A percentile compares a stretch with the other conserved stretches of the same genome.
These are phyloP conservation scores for Cylindroiulus punctatus DNA, from an alignment of 2,888 invertebrate genomes.

Conservation along the genomic window DNA sequence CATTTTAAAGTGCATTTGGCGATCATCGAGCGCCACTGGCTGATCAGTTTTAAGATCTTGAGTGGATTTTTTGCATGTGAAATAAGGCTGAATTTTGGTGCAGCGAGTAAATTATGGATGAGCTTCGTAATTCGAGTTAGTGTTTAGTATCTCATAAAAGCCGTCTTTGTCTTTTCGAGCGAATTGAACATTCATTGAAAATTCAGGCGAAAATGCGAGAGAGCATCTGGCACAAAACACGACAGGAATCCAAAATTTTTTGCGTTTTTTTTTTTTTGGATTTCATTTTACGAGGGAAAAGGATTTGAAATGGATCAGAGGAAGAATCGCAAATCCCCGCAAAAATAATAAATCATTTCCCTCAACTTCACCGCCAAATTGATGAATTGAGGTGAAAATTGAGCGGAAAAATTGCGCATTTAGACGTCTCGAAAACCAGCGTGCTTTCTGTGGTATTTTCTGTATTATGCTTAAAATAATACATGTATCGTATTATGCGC, in stretches of 20 bases:
- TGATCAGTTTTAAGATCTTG: no score
- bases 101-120: constrained; percentile 23
- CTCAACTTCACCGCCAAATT: background rate
- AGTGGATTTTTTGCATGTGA: no score
- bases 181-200: constrained; percentile 13
- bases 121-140: constrained; percentile 15
- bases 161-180: constrained; percentile 15
- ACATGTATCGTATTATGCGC: no score
- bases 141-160: constrained; percentile 4
- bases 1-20: no score
- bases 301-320: background rate
- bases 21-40: no score
- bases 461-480: no score
- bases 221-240: constrained; percentile 26
- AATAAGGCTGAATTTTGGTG: background rate
- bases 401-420: background rate
- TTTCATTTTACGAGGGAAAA: background rate
- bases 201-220: background rate
- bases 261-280: background rate
- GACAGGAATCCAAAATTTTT: background rate
- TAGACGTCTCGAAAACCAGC: no score
- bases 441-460: no score
- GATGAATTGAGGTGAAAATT: background rate
- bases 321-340: background rate
- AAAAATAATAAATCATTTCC: constrained; percentile 6